These are phyloP conservation scores for Epistrophe eligans DNA, from an alignment of 2,888 invertebrate genomes.

Conservation along the genomic window DNA sequence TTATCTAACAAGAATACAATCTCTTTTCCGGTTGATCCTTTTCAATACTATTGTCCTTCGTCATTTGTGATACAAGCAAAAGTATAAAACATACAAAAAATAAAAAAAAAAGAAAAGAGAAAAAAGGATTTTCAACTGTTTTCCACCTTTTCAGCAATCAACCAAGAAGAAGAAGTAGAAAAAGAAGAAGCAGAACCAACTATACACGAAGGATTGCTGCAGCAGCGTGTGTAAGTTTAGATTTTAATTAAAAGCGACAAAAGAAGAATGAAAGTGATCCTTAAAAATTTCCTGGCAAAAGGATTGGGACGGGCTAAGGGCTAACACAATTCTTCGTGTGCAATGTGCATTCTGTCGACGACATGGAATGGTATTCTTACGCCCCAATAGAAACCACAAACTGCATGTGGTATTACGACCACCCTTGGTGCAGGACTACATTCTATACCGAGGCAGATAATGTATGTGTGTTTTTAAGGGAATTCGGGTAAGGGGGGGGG, in stretches of 20 bases:
- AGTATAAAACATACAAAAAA: slow-evolving; percentile 19
- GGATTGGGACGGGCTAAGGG: slow-evolving; percentile 3
- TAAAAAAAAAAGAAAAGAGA: slow-evolving; percentile 25
- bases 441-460: background rate
- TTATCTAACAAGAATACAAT: slow-evolving; percentile 44
- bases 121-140: slow-evolving; percentile 54
- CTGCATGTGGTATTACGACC: slow-evolving; percentile 64
- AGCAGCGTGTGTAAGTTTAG: slow-evolving; percentile 70
- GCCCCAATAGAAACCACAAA: slow-evolving; percentile 60
- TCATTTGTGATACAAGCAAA: slow-evolving; percentile 38
- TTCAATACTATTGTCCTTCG: slow-evolving; percentile 60
- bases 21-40: slow-evolving; percentile 69
- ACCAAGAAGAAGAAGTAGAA: slow-evolving; percentile 9
- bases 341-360: slow-evolving; percentile 47
- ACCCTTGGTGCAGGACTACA: slow-evolving; percentile 25
- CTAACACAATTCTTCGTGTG: slow-evolving; percentile 43
- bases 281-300: slow-evolving; percentile 48
- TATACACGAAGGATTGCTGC: slow-evolving; percentile 60
- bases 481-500: background rate
- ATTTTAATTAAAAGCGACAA: slow-evolving; percentile 74
- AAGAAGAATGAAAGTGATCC: slow-evolving; percentile 74
- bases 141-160: slow-evolving; percentile 50
- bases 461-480: slow-evolving; percentile 32
- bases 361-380: slow-evolving; percentile 41
- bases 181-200: slow-evolving; percentile 21